A percentile compares a stretch with the other conserved stretches of the same genome.
phyloP scores from a whole-genome alignment of 2,888 invertebrate genomes.

The Salticus scenicus region DNA sequence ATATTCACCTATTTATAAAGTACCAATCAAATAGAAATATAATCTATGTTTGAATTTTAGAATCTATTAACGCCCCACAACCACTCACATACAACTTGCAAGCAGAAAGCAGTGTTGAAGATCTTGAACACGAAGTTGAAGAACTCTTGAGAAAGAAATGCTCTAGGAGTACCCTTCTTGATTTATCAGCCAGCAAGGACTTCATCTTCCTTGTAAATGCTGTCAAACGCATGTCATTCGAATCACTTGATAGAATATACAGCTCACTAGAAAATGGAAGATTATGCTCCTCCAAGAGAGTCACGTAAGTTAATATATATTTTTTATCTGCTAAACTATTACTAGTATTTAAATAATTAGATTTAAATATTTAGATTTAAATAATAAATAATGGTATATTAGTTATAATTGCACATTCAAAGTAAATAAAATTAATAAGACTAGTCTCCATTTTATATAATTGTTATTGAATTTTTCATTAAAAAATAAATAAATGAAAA shows the following conservation, averaged over 20 bases:
- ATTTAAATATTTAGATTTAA: too few species aligned
- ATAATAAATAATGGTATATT: too few species aligned
- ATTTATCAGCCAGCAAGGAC: conserved; percentile 20
- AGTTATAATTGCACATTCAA: too few species aligned
- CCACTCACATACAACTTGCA: conserved; percentile 29
- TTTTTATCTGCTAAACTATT: too few species aligned
- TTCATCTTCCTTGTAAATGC: conserved; percentile 33
- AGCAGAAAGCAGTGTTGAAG: conserved; percentile 23
- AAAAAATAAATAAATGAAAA: too few species aligned
- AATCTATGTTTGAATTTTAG: background rate
- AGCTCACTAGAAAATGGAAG: conserved; percentile 21
- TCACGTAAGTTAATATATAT: conserved; percentile 31
- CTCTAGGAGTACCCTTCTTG: conserved; percentile 35
- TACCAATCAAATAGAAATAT: background rate
- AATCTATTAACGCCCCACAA: background rate
- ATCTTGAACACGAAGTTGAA: conserved; percentile 42
- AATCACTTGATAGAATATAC: conserved; percentile 27
- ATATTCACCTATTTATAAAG: background rate
- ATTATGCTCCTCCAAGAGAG: conserved; percentile 41
- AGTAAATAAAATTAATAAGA: too few species aligned
- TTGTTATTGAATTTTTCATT: too few species aligned
- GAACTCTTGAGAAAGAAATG: conserved; percentile 42
- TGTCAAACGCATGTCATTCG: background rate
- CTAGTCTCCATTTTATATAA: too few species aligned
- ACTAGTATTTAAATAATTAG: too few species aligned